Conservation (phyloP, 1,140 invertebrate genomes). For the Tetramorium alpestre region DNA sequence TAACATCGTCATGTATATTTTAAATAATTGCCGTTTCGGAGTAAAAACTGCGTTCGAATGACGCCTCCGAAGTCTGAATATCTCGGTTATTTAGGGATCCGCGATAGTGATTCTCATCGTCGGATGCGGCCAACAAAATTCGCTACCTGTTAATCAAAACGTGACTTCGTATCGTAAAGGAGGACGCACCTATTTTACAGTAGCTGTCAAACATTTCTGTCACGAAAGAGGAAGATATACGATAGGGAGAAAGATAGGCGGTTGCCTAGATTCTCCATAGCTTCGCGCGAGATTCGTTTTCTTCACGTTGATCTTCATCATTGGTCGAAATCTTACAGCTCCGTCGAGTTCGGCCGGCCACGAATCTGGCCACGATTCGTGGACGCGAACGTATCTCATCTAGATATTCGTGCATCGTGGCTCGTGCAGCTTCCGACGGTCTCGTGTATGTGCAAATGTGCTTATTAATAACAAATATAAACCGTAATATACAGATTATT, state of each 20-base stretch:
- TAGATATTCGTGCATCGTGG: too few relatives aligned
- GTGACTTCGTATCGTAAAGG: background rate
- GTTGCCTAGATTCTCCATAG: background rate
- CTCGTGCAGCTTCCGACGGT: background rate
- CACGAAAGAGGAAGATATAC: background rate
- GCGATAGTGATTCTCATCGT: background rate
- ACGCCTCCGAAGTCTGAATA: background rate
- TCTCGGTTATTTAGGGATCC: background rate
- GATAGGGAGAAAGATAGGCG: too few relatives aligned
- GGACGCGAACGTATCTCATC: too few relatives aligned
- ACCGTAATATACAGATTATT: too few relatives aligned
- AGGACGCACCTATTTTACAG: background rate
- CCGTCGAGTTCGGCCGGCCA: too few relatives aligned
- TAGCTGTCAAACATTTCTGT: conserved; percentile 36
- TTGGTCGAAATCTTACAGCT: too few relatives aligned
- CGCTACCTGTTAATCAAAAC: conserved; percentile 4
- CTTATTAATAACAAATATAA: too few relatives aligned
- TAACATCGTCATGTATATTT: background rate
- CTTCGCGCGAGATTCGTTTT: background rate
- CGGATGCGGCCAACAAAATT: background rate
- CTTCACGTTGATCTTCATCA: too few relatives aligned
- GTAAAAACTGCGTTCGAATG: background rate
- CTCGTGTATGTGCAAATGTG: too few relatives aligned
- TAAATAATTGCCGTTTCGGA: background rate
- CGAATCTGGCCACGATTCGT: too few relatives aligned